Percentiles rank a stretch among this genome's conserved stretches.
These are phyloP conservation scores for Fragum whitleyi DNA, from an alignment of 2,888 invertebrate genomes.

Conservation along the genomic window DNA sequence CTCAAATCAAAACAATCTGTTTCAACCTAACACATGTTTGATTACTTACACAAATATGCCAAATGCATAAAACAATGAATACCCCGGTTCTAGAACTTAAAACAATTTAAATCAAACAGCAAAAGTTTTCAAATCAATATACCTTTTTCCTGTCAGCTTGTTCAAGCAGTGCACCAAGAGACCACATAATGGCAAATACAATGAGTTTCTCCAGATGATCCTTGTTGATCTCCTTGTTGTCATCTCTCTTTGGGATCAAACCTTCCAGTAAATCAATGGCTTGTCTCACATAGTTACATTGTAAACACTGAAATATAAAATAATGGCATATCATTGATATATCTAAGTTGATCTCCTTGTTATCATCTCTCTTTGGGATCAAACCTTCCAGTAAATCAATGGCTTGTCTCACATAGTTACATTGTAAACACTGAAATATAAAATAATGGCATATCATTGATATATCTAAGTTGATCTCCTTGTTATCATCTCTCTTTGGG, in stretches of 20 bases:
- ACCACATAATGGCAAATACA: conserved; percentile 95
- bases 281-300: conserved; percentile 95
- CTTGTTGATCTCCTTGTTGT: conserved; percentile 86
- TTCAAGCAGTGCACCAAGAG: conserved; percentile 95
- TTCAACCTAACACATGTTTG: no score
- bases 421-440: conserved; percentile 88
- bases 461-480: conserved; percentile 34
- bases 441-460: no score
- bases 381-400: conserved; percentile 91
- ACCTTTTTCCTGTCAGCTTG: conserved; percentile 92
- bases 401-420: conserved; percentile 91
- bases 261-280: conserved; percentile 91
- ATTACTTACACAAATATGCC: no score
- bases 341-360: conserved; percentile 77
- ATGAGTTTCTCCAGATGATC: conserved; percentile 93
- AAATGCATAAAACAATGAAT: no score
- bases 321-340: no score
- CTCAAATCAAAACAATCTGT: no score
- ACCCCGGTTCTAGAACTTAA: no score
- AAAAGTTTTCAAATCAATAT: no score
- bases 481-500: conserved; percentile 87
- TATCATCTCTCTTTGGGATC: conserved; percentile 88
- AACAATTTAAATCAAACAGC: no score
- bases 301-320: conserved; percentile 86
- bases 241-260: conserved; percentile 89